Evolutionary conservation across 2,797 vertebrate species (phyloP).

Genomic region (Sylvia borin): DNA sequence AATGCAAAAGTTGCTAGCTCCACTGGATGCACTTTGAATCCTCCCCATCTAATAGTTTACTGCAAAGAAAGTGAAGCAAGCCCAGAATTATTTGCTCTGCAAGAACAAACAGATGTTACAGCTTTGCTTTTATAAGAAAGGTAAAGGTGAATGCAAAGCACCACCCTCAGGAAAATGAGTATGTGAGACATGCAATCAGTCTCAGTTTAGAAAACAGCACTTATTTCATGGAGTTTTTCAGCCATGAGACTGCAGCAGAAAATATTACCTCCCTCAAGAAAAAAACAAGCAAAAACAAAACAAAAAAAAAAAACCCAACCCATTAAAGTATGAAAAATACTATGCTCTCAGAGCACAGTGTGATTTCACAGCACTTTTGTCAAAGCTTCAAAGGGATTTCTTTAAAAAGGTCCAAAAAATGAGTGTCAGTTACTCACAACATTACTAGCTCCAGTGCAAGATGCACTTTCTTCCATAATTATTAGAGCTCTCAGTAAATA

Average conservation of each 20-base stretch:
- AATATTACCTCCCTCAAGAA: background rate
- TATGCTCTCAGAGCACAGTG: background rate
- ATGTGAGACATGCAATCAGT: background rate
- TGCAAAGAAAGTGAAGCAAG: background rate
- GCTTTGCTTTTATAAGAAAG: background rate
- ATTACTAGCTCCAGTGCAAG: background rate
- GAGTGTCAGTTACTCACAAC: background rate
- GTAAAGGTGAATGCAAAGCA: background rate
- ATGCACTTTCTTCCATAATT: background rate
- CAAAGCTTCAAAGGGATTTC: background rate
- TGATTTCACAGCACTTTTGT: background rate
- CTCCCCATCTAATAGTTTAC: background rate
- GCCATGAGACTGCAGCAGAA: background rate
- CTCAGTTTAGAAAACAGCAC: background rate
- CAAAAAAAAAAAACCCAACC: accelerated
- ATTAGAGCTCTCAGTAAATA: background rate
- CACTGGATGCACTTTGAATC: background rate
- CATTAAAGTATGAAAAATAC: background rate
- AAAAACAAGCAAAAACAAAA: background rate
- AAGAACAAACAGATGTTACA: background rate
- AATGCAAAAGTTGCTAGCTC: background rate
- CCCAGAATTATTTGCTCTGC: background rate
- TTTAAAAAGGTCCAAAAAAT: background rate
- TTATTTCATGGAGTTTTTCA: background rate
- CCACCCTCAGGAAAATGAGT: background rate